Percentiles rank a stretch among this genome's conserved stretches.
These are phyloP conservation scores for Hirtodrosophila cameraria DNA, from an alignment of 2,888 invertebrate genomes.

Conservation along the genomic window DNA sequence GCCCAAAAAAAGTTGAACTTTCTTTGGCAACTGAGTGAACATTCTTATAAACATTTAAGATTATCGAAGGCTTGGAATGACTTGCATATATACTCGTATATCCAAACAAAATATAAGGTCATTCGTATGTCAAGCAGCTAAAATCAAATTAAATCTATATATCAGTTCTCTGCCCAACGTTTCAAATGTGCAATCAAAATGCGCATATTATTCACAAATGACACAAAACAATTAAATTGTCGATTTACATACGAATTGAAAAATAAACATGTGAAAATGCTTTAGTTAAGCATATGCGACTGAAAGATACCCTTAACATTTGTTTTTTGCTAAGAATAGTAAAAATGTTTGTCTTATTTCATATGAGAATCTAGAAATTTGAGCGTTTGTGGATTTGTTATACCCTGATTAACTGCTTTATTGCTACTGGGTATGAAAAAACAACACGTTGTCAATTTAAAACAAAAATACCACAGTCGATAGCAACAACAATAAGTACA, in stretches of 20 bases:
- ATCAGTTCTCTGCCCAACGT: slow-evolving; percentile 1
- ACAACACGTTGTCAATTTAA: no score
- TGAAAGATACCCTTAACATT: background rate
- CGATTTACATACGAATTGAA: slow-evolving; percentile 52
- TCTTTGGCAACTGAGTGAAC: background rate
- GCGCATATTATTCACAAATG: slow-evolving; percentile 43
- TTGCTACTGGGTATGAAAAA: slow-evolving; percentile 1
- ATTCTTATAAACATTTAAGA: no score
- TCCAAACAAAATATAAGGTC: background rate
- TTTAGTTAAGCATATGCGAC: background rate
- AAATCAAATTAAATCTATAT: slow-evolving; percentile 25
- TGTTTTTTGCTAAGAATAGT: no score
- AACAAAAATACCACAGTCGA: background rate
- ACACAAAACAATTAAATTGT: slow-evolving; percentile 44
- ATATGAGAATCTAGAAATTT: no score
- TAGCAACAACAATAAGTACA: slow-evolving; percentile 9
- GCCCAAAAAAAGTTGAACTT: background rate
- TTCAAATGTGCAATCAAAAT: slow-evolving; percentile 48
- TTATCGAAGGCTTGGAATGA: background rate
- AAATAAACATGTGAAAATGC: background rate
- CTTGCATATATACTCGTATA: background rate
- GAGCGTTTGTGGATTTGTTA: no score
- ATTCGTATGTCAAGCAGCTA: background rate
- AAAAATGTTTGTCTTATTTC: no score
- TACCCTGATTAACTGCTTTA: background rate